Conservation (phyloP, 1,140 invertebrate genomes). For the Neodiprion fabricii region DNA sequence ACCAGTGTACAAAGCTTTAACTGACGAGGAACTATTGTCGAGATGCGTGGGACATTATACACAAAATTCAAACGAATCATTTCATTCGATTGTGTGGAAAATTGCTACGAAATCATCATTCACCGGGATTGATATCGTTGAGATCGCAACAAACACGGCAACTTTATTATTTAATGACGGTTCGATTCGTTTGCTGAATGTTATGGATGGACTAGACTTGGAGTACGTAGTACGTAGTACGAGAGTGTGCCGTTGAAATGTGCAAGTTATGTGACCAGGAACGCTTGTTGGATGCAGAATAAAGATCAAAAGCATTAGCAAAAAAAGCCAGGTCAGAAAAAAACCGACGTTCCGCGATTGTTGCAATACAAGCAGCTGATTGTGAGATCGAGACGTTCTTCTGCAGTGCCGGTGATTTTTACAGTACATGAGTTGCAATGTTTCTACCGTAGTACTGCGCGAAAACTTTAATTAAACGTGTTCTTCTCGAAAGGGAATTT, state of each 20-base stretch:
- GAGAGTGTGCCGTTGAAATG: neutral
- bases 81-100: too few species aligned
- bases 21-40: too few species aligned
- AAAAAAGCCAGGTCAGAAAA: conserved; percentile 17
- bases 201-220: too few species aligned
- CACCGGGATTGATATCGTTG: too few species aligned
- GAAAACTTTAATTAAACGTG: neutral
- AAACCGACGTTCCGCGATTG: conserved; percentile 18
- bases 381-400: conserved; percentile 13
- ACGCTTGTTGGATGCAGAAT: conserved; percentile 18
- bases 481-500: conserved; percentile 17
- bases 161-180: too few species aligned
- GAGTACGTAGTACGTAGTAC: too few species aligned
- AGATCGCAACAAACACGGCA: too few species aligned
- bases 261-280: conserved; percentile 12
- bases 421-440: conserved; percentile 16
- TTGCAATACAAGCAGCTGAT: conserved; percentile 6
- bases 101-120: too few species aligned
- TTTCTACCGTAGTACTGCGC: conserved; percentile 15
- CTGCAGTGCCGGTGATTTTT: conserved; percentile 13
- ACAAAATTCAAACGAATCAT: too few species aligned
- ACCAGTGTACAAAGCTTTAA: too few species aligned
- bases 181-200: too few species aligned
- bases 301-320: conserved; percentile 16
- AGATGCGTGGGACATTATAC: too few species aligned